Conservation (phyloP, 2,113 vertebrate genomes). For the Falcunculus frontatus region DNA sequence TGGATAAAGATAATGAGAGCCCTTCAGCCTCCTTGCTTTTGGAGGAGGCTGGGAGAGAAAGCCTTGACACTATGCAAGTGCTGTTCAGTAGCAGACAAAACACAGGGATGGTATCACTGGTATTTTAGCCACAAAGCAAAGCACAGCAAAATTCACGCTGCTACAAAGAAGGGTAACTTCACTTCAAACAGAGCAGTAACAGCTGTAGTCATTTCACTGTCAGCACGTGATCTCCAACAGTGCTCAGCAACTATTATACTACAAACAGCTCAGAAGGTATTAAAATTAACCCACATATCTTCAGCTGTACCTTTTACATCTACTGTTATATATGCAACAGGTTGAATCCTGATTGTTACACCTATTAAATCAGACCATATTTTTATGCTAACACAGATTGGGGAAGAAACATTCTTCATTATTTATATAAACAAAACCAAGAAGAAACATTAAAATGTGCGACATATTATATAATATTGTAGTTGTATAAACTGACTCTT, state of each 20-base stretch:
- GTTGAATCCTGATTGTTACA: not conserved
- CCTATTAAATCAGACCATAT: not conserved
- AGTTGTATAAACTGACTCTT: not conserved
- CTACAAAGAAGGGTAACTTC: not conserved
- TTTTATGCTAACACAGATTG: not conserved
- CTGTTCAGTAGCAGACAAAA: not conserved
- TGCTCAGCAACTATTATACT: not conserved
- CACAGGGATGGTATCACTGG: not conserved
- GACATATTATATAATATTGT: not conserved
- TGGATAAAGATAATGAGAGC: not conserved
- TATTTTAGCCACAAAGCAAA: not conserved
- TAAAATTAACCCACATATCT: not conserved
- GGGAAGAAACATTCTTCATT: not conserved
- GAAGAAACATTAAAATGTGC: not conserved
- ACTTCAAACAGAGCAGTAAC: not conserved
- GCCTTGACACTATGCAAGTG: not conserved
- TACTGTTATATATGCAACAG: not conserved
- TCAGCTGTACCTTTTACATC: not conserved
- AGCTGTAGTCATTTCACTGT: not conserved
- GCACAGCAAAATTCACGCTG: not conserved
- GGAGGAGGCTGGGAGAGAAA: not conserved
- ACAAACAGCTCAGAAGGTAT: not conserved
- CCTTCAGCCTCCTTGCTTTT: not conserved
- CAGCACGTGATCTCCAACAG: rapidly evolving
- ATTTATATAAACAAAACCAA: not conserved